Conservation (phyloP, 1,140 invertebrate species). For the Parapsyche elsis region DNA sequence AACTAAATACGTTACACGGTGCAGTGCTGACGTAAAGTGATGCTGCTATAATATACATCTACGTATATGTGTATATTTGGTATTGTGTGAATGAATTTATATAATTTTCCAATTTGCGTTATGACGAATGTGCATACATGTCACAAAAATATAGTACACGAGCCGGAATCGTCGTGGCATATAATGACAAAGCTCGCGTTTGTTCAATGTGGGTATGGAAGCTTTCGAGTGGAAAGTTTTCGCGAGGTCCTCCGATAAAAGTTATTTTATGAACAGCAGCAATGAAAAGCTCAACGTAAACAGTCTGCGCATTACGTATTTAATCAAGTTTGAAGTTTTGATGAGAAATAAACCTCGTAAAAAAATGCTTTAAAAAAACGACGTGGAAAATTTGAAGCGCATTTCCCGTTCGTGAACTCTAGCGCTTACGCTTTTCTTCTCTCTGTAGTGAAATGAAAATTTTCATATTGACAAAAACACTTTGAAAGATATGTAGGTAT, state of each 20-base stretch:
- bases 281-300: slow-evolving; percentile 17
- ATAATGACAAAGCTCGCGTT: no score
- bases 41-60: no score
- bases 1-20: no score
- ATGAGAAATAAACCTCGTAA: slow-evolving; percentile 26
- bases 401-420: not conserved
- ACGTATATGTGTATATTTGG: no score
- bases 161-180: no score
- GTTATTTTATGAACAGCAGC: slow-evolving; percentile 6
- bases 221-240: slow-evolving; percentile 18
- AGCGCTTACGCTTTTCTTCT: no score
- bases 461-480: not conserved
- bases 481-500: not conserved
- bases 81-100: no score
- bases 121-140: no score
- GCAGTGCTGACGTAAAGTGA: no score
- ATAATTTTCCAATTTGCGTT: no score
- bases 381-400: not conserved
- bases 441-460: no score
- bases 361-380: slow-evolving; percentile 4
- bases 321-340: slow-evolving; percentile 30
- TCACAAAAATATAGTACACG: no score
- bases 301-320: slow-evolving; percentile 9
- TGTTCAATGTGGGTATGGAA: not conserved
- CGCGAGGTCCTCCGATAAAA: not conserved